Evolutionary conservation across 2,888 invertebrate species (phyloP).

Genomic region (Galerucella pusilla): DNA sequence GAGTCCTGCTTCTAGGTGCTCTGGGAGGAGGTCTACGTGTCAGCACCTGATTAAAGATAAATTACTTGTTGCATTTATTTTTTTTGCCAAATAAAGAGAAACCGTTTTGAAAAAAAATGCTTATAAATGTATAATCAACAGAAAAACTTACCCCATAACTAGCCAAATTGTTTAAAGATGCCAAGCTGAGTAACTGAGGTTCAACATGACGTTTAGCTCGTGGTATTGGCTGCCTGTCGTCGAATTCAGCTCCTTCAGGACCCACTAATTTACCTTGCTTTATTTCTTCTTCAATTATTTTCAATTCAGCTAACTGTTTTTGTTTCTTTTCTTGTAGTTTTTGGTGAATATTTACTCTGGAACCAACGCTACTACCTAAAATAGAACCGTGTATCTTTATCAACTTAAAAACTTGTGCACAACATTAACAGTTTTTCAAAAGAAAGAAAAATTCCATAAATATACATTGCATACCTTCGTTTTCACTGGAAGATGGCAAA

Average conservation of each 20-base stretch:
- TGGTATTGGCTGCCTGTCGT: slow-evolving; percentile 76
- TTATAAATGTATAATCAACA: slow-evolving; percentile 39
- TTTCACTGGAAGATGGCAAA: slow-evolving; percentile 77
- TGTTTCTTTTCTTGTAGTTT: slow-evolving; percentile 90
- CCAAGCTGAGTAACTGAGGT: slow-evolving; percentile 70
- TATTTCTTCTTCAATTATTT: slow-evolving; percentile 87
- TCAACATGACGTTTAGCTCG: slow-evolving; percentile 73
- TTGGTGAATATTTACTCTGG: slow-evolving; percentile 85
- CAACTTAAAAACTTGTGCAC: too few relatives aligned
- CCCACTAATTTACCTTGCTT: slow-evolving; percentile 76
- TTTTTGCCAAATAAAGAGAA: too few relatives aligned
- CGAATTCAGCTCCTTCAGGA: slow-evolving; percentile 67
- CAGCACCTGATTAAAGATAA: slow-evolving; percentile 29
- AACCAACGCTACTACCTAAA: slow-evolving; percentile 70
- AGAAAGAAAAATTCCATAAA: not conserved
- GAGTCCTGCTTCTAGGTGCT: slow-evolving; percentile 72
- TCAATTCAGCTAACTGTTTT: slow-evolving; percentile 84
- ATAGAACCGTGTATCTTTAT: not conserved
- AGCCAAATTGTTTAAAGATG: slow-evolving; percentile 63
- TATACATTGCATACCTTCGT: slow-evolving; percentile 67
- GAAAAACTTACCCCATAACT: slow-evolving; percentile 62
- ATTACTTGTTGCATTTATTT: too few relatives aligned
- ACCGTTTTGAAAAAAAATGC: too few relatives aligned
- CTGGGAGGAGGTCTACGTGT: slow-evolving; percentile 60
- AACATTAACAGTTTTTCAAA: not conserved